Evolutionary conservation across 2,797 vertebrate species (phyloP), one percentile per base, ranked within the genome.

Genomic region (Cyclura pinguis): DNA sequence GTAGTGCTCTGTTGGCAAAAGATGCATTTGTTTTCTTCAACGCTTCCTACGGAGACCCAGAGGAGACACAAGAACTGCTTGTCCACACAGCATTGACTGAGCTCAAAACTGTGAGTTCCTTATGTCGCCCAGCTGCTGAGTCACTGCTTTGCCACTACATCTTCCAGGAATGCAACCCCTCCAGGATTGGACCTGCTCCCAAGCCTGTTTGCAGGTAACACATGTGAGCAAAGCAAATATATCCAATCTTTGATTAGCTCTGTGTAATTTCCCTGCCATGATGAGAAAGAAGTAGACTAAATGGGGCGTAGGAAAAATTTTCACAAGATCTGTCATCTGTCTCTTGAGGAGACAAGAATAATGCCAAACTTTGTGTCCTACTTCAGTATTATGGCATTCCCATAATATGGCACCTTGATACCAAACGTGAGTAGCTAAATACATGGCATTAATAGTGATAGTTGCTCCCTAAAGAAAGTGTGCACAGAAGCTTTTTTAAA

Each of bases 151-250:
- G 99, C 95, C 98, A 98, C 94, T 96, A 98, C 89, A 95, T 98
- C 95, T 99, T 99, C 97, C 98, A 98, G 64, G 98, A 98, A 95
- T 99, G 99, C 96, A 98, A 97, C 94, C 98, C 98, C 0, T 98
- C 98, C 0, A 98, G 98, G 50, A 91, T 95, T 52, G 98, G 97
- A 69, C 98, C 98, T 4, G 95, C 98, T 84, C 98, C 99, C 50
- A 98, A 98, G 96, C 98, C 98, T 22, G 93, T 99, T 85, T 99
- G 99, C 98, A 99, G 99, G 99, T 99, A 98, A 96, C 89, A 10
- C 47, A 77, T 42, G 85, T n/a, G 27, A 78, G 6, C n/a, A 55
- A 77, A 73, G 73, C 69, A 84, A 84, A 86, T 50, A 24, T 20
- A 78, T 52, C 50, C 47, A 27, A 9, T 74, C 50, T 72, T 64